Conservation (phyloP, 2,888 invertebrate species). For the Homarus gammarus region DNA sequence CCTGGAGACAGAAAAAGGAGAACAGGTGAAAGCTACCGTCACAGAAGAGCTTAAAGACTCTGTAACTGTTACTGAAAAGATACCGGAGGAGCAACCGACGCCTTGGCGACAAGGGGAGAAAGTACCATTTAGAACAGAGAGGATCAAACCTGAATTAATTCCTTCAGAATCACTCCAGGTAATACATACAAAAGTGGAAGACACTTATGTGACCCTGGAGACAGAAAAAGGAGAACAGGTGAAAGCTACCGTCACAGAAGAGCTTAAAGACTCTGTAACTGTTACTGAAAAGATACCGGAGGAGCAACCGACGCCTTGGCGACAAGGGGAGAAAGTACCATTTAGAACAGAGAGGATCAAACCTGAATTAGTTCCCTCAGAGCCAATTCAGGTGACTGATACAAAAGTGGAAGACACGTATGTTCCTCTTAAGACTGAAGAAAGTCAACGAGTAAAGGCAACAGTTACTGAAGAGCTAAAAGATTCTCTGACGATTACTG, state of each 20-base stretch:
- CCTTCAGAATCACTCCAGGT: constrained; percentile 34
- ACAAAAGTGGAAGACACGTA: constrained; percentile 40
- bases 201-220: constrained; percentile 15
- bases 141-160: background rate
- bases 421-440: constrained; percentile 28
- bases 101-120: constrained; percentile 51
- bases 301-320: constrained; percentile 45
- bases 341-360: constrained; percentile 29
- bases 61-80: constrained; percentile 49
- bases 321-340: constrained; percentile 31
- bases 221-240: constrained; percentile 27
- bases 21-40: constrained; percentile 44
- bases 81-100: constrained; percentile 48
- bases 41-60: constrained; percentile 39
- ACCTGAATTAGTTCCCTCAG: constrained; percentile 16
- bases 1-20: constrained; percentile 19
- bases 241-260: constrained; percentile 56
- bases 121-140: constrained; percentile 31
- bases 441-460: constrained; percentile 34
- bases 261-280: constrained; percentile 32
- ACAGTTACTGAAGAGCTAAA: constrained; percentile 52
- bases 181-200: constrained; percentile 55
- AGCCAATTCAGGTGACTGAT: constrained; percentile 26
- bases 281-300: constrained; percentile 53
- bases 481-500: constrained; percentile 50